Evolutionary conservation across 2,797 vertebrate genomes (phyloP), one percentile per base, ranked within the genome.

Genomic region (Melopsittacus undulatus): DNA sequence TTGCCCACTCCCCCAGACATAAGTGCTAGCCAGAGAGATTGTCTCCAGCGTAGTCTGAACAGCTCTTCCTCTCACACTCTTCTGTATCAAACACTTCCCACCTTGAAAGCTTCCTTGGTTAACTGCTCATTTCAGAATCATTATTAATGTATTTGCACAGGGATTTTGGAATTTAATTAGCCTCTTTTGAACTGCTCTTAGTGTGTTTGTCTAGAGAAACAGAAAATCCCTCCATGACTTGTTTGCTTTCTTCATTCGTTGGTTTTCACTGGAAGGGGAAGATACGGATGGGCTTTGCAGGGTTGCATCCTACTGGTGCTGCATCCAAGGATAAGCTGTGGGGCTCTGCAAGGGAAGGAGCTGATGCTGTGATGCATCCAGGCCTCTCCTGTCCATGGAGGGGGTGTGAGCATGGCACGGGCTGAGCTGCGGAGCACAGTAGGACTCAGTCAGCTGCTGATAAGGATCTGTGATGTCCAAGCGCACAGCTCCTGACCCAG

Each of bases 101-200:
- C 96, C 95, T 97, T 97, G 96, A 96, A 97, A 97, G 92, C 95
- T 97, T 96, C 93, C 83, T 85, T 94, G 90, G 95, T 94, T 97
- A 97, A 94, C 94, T 95, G 95, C 96, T 97, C 94, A 94, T 97
- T 97, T 96, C 94, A 89, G 95, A 97, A 97, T 97, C 83, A 40
- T 96, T 96, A 96, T 96, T 97, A 97, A 94, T 57, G 81, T 95
- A 97, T 96, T 96, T 96, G 96, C 57, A 18, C 73, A 95, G 95
- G 96, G 96, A 97, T 97, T 97, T 96, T 95, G 95, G 94, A 95
- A 97, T 96, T 96, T 95, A 97, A 97, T 97, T 96, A 97, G 97
- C 95, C 96, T 97, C 94, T 97, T 97, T 92, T 95, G 95, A 97
- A 97, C 96, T 82, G 90, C 81, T 95, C 94, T 97, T 92, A 94